Conservation (phyloP, 2,113 vertebrate species). For the Myxocyprinus asiaticus region DNA sequence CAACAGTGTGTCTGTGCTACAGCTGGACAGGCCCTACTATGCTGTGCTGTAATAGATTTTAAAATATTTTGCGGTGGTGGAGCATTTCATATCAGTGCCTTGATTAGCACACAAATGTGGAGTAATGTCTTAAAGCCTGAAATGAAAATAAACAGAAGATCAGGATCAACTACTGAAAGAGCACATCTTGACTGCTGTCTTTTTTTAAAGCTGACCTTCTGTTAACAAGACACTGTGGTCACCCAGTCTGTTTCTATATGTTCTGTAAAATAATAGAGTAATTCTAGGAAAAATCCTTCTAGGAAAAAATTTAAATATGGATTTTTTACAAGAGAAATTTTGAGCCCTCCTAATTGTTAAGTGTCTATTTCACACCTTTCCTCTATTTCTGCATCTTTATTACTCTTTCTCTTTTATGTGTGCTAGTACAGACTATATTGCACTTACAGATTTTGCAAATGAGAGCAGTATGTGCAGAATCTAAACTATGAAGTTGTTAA, state of each 20-base stretch:
- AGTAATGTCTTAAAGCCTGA: conserved; percentile 16
- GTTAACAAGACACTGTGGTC: conserved; percentile 14
- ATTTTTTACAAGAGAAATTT: not conserved
- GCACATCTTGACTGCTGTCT: conserved; percentile 14
- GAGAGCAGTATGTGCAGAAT: too few species aligned
- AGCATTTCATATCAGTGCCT: conserved; percentile 31
- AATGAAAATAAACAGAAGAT: conserved; percentile 10
- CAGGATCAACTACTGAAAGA: conserved; percentile 5
- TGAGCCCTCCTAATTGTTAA: not conserved
- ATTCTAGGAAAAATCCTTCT: conserved; percentile 19
- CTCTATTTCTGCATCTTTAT: too few species aligned
- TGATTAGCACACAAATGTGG: conserved; percentile 26
- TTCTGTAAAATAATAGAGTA: not conserved
- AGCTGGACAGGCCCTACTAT: not conserved
- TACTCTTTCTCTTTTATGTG: too few species aligned
- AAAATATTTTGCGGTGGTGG: conserved; percentile 29
- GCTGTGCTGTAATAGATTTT: not conserved
- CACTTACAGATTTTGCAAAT: too few species aligned
- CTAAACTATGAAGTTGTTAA: too few species aligned
- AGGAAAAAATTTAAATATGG: not conserved
- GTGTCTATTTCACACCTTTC: too few species aligned
- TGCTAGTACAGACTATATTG: too few species aligned
- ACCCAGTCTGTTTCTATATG: conserved; percentile 4
- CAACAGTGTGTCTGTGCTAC: conserved; percentile 1
- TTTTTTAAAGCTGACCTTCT: not conserved